Conservation (phyloP, 1,140 invertebrate genomes). For the Diuraphis noxia region DNA sequence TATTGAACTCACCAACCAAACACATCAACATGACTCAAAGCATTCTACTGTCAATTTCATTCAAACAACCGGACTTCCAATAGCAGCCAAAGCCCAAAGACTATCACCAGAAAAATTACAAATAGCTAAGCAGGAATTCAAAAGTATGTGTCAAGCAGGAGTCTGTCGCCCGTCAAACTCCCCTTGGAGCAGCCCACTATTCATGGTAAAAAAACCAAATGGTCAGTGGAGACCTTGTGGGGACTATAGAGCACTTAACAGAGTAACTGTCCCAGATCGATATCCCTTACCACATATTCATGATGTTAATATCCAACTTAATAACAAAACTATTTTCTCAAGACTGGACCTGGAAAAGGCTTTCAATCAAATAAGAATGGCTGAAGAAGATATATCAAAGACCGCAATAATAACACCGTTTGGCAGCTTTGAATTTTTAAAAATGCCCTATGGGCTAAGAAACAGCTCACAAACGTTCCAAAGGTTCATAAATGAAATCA, state of each 20-base stretch:
- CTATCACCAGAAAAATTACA: conserved; percentile 59
- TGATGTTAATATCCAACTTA: conserved; percentile 59
- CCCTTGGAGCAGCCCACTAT: conserved; percentile 61
- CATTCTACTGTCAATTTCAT: conserved; percentile 36
- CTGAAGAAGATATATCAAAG: conserved; percentile 58
- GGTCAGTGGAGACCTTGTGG: conserved; percentile 61
- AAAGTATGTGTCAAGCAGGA: conserved; percentile 58
- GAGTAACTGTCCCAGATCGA: conserved; percentile 58
- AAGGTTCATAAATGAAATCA: conserved; percentile 51
- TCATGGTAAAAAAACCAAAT: conserved; percentile 61
- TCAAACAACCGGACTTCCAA: conserved; percentile 59
- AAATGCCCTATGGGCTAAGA: conserved; percentile 53
- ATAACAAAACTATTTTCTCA: conserved; percentile 61
- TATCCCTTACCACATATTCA: conserved; percentile 60
- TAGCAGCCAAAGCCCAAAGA: conserved; percentile 59
- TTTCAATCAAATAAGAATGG: conserved; percentile 62
- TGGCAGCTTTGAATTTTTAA: conserved; percentile 51
- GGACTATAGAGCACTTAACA: conserved; percentile 63
- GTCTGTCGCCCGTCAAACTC: conserved; percentile 58
- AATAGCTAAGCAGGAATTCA: conserved; percentile 58
- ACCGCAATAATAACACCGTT: conserved; percentile 58
- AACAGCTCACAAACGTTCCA: conserved; percentile 52
- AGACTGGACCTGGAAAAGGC: conserved; percentile 60
- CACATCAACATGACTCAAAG: conserved; percentile 33
- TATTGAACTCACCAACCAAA: conserved; percentile 18